Conservation (phyloP, 35 echinoderm and acorn worm species). For the Chiridota heheva region DNA sequence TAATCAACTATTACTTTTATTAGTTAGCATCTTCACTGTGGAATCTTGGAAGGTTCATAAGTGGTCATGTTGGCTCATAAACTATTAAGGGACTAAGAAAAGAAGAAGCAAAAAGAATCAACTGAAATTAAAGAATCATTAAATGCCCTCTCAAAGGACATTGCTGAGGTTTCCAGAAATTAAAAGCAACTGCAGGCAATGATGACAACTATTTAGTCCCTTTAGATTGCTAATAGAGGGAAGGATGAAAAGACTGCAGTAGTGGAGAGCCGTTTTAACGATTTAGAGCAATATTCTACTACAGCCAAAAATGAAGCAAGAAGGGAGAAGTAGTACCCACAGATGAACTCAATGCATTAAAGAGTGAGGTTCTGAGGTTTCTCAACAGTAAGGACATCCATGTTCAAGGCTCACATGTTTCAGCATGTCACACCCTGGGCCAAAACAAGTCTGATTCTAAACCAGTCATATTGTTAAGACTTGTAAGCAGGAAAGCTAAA, state of each 20-base stretch:
- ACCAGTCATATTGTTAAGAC: constrained; percentile 20
- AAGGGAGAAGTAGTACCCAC: not conserved
- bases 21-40: too few relatives aligned
- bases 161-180: constrained; percentile 24
- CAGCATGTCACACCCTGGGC: not conserved
- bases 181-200: constrained; percentile 8
- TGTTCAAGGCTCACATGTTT: too few relatives aligned
- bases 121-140: constrained; percentile 4
- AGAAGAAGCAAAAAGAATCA: not conserved
- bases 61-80: too few relatives aligned
- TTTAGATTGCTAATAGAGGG: too few relatives aligned
- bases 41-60: too few relatives aligned
- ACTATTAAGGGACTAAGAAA: not conserved
- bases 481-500: constrained; percentile 10
- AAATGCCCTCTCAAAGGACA: constrained; percentile 3
- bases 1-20: too few relatives aligned
- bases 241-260: not conserved
- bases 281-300: not conserved
- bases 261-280: not conserved
- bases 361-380: too few relatives aligned
- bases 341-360: not conserved
- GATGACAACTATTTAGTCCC: too few relatives aligned
- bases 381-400: too few relatives aligned
- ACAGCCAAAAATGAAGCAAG: not conserved
- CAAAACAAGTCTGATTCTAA: too few relatives aligned